Conservation (phyloP, 2,888 invertebrate genomes). For the Mythimna ferrago region DNA sequence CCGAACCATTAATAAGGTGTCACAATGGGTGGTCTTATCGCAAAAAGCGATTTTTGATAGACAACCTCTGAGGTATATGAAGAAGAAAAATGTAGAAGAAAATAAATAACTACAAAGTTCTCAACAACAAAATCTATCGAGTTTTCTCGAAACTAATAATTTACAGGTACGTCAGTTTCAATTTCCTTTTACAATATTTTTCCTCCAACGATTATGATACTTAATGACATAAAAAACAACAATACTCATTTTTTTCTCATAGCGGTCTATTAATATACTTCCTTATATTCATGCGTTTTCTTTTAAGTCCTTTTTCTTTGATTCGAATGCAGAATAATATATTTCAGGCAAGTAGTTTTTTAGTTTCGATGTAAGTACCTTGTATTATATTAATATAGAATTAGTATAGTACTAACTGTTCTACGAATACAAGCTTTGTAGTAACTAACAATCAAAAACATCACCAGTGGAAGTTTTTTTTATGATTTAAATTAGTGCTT, state of each 20-base stretch:
- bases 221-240: background rate
- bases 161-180: background rate
- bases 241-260: background rate
- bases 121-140: background rate
- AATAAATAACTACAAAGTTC: background rate
- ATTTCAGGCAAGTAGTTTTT: too few species aligned
- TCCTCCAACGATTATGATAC: background rate
- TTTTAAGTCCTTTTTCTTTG: background rate
- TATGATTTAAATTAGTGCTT: too few species aligned
- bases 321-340: too few species aligned
- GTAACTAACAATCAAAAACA: too few species aligned
- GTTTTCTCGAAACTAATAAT: background rate
- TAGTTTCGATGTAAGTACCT: too few species aligned
- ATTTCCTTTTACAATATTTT: conserved; percentile 7
- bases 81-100: background rate
- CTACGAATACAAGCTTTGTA: too few species aligned
- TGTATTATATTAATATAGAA: too few species aligned
- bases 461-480: too few species aligned
- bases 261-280: background rate
- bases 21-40: too few species aligned
- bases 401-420: too few species aligned
- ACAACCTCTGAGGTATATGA: background rate
- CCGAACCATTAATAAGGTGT: too few species aligned
- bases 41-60: too few species aligned
- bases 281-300: background rate